Base-by-base conservation (phyloP, 2,888 invertebrate genomes). In the Notodonta ziczac region DNA sequence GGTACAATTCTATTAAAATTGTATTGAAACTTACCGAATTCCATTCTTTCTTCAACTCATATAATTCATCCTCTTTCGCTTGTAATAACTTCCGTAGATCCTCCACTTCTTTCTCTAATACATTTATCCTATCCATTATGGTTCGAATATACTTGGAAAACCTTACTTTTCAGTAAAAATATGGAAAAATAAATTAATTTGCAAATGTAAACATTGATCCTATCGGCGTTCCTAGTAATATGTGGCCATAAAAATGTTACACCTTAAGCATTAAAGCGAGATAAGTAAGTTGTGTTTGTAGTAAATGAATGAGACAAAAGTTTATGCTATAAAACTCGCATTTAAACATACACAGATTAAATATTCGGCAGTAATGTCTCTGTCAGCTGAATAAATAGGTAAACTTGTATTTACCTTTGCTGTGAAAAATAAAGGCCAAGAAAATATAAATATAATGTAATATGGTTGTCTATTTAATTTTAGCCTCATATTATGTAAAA, bases 21-120 rank as follows among this genome's bases (percentile, higher is more conserved):
- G 32, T 10, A 51, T 40, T 44, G 60, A 58, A 58, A 78, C 84
- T 73, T 69, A 91, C 84, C 58, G 83, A 79, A 62, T 83, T 78
- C 72, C 87, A 86, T 65, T 89, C 85, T 62, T 78, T 85, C 77
- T 90, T 91, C 24, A 95, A 67, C 58, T 80, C 73, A n/a, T 80
- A 79, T 35, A 95, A 80, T 82, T 93, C 85, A 55, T 84, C 77
- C 77, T 95, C 95, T 74, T 95, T 95, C 56, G 83, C 83, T 2
- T 75, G 76, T 60, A 95, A 83, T 58, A 81, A 72, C 69, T 82
- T 84, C 63, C 93, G 93, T 52, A 95, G 83, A 48, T 84, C 82
- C 0, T 76, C 72, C 53, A 95, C 94, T 89, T 95, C 95, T 52
- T 84, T 75, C 70, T 94, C 90, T 65, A 94, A 72, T 56, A 46